Evolutionary conservation across 2,113 vertebrate species (phyloP).

Genomic region (Ailuropoda melanoleuca): DNA sequence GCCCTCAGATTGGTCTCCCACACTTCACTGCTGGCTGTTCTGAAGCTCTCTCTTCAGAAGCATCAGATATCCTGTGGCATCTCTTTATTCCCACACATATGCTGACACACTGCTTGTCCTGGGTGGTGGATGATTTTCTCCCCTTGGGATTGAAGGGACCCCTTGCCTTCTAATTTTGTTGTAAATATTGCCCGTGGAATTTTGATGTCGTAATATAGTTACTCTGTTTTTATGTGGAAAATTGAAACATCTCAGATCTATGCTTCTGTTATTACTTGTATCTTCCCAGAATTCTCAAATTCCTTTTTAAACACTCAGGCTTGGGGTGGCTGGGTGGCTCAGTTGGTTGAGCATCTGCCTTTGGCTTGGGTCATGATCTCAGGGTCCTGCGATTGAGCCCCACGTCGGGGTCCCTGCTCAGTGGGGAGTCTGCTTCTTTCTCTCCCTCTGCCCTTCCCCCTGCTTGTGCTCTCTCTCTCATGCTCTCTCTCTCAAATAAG

Average conservation of each 20-base stretch:
- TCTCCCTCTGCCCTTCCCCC: no score
- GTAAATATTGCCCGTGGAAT: background rate
- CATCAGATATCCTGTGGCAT: background rate
- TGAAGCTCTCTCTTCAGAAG: background rate
- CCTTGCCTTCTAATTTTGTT: slow-evolving; percentile 15
- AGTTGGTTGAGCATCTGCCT: background rate
- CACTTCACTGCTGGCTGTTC: background rate
- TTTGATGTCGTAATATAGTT: slow-evolving; percentile 30
- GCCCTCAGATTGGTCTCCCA: background rate
- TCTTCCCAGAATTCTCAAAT: slow-evolving; percentile 35
- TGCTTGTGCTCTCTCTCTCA: no score
- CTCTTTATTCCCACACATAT: background rate
- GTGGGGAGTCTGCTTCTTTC: no score
- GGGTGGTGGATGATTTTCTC: background rate
- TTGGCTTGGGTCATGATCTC: no score
- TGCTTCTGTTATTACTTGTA: background rate
- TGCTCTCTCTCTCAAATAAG: no score
- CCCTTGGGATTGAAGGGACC: background rate
- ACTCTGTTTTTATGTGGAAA: background rate
- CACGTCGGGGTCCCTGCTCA: no score
- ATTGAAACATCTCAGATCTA: slow-evolving; percentile 28
- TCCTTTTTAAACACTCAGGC: background rate
- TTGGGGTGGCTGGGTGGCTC: background rate
- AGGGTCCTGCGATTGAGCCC: no score
- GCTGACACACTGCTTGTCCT: background rate